Base-by-base conservation (phyloP, 2,797 vertebrate genomes). In the Alauda arvensis region DNA sequence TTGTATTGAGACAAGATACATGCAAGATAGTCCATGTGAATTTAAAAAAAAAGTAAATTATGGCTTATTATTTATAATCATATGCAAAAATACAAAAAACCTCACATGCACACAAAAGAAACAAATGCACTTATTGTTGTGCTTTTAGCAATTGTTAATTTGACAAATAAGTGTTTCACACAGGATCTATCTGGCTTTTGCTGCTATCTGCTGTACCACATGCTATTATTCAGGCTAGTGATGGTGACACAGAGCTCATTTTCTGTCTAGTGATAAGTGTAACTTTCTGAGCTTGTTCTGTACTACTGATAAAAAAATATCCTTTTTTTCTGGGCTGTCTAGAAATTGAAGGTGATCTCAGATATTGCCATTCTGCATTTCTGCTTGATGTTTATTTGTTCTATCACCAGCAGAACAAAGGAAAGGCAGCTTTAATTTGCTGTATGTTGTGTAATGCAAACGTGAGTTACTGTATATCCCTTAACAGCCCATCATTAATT, bases 381-480 rank as follows among this genome's bases (percentile, higher is more conserved):
- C 72, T 93, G 48, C 28, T 29, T 40, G 56, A 48, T 62, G 49
- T 61, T 68, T 85, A 59, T 79, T 81, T 86, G 66, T 63, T 88
- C 56, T 74, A 24, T 52, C 78, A 77, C 59, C 28, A 87, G n/a
- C 78, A 81, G 77, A 80, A 87, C 69, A 91, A 85, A 91, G 69
- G 85, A 57, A 70, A 90, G 56, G 28, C 74, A 92, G 88, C 74
- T 93, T 91, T 83, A 80, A 75, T 85, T 89, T 77, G 61, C 70
- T 90, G 80, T 74, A 88, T 45, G 88, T 90, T 78, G 83, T 93
- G 81, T 65, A 93, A 94, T 85, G 91, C 90, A 95, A 93, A 95
- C 40, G 61, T 95, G 95, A 96, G 85, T 88, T 89, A 91, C 91
- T 93, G 91, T 96, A 77, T 83, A 85, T 85, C 93, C 94, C 94